Evolutionary conservation across 2,113 vertebrate species (phyloP).

Genomic region (Mastomys coucha): DNA sequence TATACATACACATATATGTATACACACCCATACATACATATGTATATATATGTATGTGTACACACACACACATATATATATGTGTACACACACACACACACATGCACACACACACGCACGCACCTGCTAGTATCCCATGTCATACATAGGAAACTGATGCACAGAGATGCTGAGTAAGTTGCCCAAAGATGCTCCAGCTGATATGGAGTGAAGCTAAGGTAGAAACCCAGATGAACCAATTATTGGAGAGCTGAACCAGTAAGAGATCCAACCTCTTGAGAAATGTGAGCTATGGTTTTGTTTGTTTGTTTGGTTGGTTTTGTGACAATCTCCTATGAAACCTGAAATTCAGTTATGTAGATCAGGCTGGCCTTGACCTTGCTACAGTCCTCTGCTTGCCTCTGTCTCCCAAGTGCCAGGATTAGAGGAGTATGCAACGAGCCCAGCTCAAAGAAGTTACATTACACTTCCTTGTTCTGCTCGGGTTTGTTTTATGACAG

Average conservation of each 20-base stretch:
- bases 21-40: too few species aligned
- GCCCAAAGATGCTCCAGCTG: too few species aligned
- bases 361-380: neutral
- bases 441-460: neutral
- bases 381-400: neutral
- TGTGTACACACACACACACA: too few species aligned
- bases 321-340: neutral
- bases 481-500: neutral
- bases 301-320: neutral
- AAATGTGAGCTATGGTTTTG: neutral
- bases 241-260: neutral
- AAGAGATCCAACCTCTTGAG: neutral
- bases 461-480: neutral
- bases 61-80: too few species aligned
- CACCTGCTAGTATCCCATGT: neutral
- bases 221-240: neutral
- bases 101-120: too few species aligned
- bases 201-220: too few species aligned
- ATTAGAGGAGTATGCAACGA: neutral
- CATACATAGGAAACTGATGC: neutral
- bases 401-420: neutral
- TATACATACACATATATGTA: too few species aligned
- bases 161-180: neutral
- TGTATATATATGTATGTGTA: too few species aligned
- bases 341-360: neutral